Evolutionary conservation across 2,888 invertebrate genomes (phyloP).

Genomic region (Malacosoma neustria): DNA sequence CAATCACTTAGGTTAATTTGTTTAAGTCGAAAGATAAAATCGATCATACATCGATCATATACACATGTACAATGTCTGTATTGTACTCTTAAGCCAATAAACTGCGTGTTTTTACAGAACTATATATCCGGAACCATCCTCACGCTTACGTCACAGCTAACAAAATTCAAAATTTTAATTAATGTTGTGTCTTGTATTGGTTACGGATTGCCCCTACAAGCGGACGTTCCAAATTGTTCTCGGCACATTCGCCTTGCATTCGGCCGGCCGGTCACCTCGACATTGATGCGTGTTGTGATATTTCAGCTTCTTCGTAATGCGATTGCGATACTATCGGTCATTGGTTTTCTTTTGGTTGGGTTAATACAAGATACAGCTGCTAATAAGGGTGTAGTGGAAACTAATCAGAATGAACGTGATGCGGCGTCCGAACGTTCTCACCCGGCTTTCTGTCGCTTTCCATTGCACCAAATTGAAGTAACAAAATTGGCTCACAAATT

Average conservation of each 20-base stretch:
- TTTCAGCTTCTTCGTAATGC: constrained; percentile 73
- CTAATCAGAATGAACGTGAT: constrained; percentile 58
- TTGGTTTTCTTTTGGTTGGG: constrained; percentile 75
- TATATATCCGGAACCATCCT: constrained; percentile 10
- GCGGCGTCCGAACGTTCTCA: constrained; percentile 49
- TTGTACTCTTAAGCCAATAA: too few species aligned
- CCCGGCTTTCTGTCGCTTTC: constrained; percentile 71
- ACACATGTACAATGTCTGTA: too few species aligned
- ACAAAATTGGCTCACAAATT: constrained; percentile 71
- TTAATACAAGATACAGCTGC: constrained; percentile 76
- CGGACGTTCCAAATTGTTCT: constrained; percentile 36
- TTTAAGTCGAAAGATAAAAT: too few species aligned
- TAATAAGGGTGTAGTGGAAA: constrained; percentile 70
- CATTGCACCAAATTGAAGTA: constrained; percentile 69
- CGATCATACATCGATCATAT: neutral
- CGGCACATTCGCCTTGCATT: constrained; percentile 21
- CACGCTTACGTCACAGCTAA: constrained; percentile 68
- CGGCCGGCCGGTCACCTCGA: constrained; percentile 30
- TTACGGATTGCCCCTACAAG: constrained; percentile 54
- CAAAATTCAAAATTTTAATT: constrained; percentile 68
- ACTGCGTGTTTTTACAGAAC: too few species aligned
- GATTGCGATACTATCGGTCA: constrained; percentile 68
- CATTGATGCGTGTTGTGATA: constrained; percentile 63
- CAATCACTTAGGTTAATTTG: too few species aligned
- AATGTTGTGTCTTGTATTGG: constrained; percentile 76